Evolutionary conservation across 2,888 invertebrate genomes (phyloP).

Genomic region (Tinea trinotella): DNA sequence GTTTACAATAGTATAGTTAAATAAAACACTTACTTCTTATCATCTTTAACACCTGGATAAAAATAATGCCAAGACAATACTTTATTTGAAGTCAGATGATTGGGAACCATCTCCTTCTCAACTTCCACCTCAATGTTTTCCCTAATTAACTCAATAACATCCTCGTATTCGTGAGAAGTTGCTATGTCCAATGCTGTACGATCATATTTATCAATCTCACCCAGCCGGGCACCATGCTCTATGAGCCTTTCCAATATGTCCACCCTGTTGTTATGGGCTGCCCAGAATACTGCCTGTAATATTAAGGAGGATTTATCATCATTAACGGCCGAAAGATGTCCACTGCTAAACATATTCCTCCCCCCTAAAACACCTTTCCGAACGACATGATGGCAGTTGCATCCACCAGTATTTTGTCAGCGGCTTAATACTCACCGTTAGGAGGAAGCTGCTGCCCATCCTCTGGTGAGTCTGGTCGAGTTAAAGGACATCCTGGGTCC

Average conservation of each 20-base stretch:
- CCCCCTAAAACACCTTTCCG: too few relatives aligned
- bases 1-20: too few relatives aligned
- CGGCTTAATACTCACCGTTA: too few relatives aligned
- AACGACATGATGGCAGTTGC: too few relatives aligned
- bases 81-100: slow-evolving; percentile 28
- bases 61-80: slow-evolving; percentile 61
- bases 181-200: slow-evolving; percentile 70
- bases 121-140: slow-evolving; percentile 38
- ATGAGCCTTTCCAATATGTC: slow-evolving; percentile 70
- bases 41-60: slow-evolving; percentile 56
- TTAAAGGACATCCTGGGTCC: too few relatives aligned
- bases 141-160: slow-evolving; percentile 58
- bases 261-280: slow-evolving; percentile 67
- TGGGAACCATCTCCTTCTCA: slow-evolving; percentile 29
- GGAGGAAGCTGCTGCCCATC: too few relatives aligned
- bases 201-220: slow-evolving; percentile 61
- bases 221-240: slow-evolving; percentile 58
- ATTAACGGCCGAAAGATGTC: too few relatives aligned
- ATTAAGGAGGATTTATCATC: too few relatives aligned
- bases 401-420: too few relatives aligned
- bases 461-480: too few relatives aligned
- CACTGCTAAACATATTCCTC: too few relatives aligned
- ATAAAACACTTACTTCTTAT: slow-evolving; percentile 43
- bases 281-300: slow-evolving; percentile 76
- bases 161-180: slow-evolving; percentile 54